Evolutionary conservation across 2,888 invertebrate genomes (phyloP).

Genomic region (Tenthredo amoena): DNA sequence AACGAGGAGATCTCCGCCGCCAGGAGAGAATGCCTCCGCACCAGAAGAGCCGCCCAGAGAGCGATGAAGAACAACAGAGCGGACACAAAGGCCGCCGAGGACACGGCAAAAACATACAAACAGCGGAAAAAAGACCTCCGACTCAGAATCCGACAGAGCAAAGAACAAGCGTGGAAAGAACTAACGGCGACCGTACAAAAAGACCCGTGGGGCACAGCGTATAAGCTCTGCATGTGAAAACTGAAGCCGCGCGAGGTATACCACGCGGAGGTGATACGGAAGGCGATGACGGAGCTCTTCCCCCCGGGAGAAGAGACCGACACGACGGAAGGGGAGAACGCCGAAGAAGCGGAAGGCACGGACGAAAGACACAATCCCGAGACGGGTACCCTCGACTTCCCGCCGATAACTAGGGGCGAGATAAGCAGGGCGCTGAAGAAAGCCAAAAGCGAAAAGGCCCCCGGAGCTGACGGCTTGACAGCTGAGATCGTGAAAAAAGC

Average conservation of each 20-base stretch:
- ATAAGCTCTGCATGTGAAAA: background rate
- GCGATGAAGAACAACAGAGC: too few relatives aligned
- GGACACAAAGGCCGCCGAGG: too few relatives aligned
- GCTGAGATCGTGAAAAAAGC: background rate
- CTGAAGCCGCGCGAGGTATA: background rate
- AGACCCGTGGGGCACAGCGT: slow-evolving; percentile 5
- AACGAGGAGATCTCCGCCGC: background rate
- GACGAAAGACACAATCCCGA: too few relatives aligned
- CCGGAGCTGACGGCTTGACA: background rate
- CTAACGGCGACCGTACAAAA: background rate
- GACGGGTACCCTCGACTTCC: too few relatives aligned
- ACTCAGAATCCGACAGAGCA: background rate
- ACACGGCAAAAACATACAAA: background rate
- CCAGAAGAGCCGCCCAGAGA: background rate
- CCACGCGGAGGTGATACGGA: background rate
- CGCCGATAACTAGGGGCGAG: too few relatives aligned
- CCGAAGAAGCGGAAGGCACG: too few relatives aligned
- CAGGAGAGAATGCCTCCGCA: background rate
- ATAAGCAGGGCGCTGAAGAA: too few relatives aligned
- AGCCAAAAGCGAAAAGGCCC: background rate
- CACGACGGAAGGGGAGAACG: too few relatives aligned
- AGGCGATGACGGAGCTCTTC: background rate
- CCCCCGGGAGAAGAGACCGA: background rate
- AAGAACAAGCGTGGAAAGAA: background rate
- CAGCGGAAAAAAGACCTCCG: background rate